Conservation (phyloP, 1,140 invertebrate genomes). For the Melipona quadrifasciata region DNA sequence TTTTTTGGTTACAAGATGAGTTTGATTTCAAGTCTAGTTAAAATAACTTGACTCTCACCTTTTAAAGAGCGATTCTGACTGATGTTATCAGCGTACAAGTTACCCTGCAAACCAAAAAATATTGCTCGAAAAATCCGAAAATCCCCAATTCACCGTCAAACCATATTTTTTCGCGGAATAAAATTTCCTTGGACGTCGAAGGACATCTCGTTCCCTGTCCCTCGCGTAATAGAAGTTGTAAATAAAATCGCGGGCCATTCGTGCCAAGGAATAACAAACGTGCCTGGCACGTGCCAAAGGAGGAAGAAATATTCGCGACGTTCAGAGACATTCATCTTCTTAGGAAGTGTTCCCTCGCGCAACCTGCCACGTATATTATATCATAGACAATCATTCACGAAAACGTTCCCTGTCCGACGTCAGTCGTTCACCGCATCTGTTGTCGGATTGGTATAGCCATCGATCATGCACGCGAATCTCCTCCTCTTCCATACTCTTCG, state of each 20-base stretch:
- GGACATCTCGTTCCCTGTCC: too few species aligned
- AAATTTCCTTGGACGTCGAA: not conserved
- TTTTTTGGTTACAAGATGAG: too few species aligned
- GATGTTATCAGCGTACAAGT: too few species aligned
- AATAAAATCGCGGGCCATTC: not conserved
- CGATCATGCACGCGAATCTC: not conserved
- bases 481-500: not conserved
- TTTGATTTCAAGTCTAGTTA: too few species aligned
- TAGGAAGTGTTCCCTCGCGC: not conserved
- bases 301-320: slow-evolving; percentile 8
- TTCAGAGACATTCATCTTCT: slow-evolving; percentile 27
- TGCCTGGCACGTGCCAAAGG: slow-evolving; percentile 1
- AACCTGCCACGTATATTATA: slow-evolving; percentile 7
- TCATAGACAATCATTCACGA: slow-evolving; percentile 15
- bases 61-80: too few species aligned
- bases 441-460: not conserved
- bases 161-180: too few species aligned
- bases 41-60: too few species aligned
- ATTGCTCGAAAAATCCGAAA: too few species aligned
- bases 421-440: slow-evolving; percentile 18
- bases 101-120: too few species aligned
- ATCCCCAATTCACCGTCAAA: too few species aligned
- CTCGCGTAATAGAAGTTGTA: not conserved
- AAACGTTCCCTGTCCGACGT: not conserved
- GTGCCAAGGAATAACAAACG: not conserved